Evolutionary conservation across 1,140 invertebrate species (phyloP).

Genomic region (Lasioglossum albipes): DNA sequence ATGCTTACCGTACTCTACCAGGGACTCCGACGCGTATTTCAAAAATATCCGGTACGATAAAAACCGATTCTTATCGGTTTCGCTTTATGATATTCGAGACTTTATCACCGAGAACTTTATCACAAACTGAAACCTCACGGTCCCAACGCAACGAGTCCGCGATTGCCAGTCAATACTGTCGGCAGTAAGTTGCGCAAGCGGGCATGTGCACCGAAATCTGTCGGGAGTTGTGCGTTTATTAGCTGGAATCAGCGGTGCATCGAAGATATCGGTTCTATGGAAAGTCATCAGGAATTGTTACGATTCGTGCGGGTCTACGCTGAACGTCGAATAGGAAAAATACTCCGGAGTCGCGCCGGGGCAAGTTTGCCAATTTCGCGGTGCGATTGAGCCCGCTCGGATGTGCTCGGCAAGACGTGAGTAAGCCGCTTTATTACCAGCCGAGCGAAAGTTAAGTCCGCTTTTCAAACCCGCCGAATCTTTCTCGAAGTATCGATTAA

Average conservation of each 20-base stretch:
- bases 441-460: constrained; percentile 47
- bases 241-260: background rate
- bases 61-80: background rate
- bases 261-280: background rate
- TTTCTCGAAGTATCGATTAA: constrained; percentile 51
- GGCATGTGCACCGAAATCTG: background rate
- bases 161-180: background rate
- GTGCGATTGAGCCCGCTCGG: constrained; percentile 40
- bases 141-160: background rate
- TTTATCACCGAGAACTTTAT: background rate
- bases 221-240: background rate
- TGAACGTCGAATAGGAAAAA: constrained; percentile 28
- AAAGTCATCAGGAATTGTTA: background rate
- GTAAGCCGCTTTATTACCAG: constrained; percentile 59
- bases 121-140: background rate
- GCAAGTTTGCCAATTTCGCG: constrained; percentile 55
- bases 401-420: constrained; percentile 47
- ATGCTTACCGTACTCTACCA: too few relatives aligned
- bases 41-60: background rate
- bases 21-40: too few relatives aligned
- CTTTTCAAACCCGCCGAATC: constrained; percentile 47
- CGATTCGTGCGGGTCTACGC: background rate
- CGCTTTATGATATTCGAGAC: background rate
- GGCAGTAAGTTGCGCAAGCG: background rate
- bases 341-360: background rate